Base-by-base conservation (phyloP, 2,888 invertebrate species). In the Bombylius major region DNA sequence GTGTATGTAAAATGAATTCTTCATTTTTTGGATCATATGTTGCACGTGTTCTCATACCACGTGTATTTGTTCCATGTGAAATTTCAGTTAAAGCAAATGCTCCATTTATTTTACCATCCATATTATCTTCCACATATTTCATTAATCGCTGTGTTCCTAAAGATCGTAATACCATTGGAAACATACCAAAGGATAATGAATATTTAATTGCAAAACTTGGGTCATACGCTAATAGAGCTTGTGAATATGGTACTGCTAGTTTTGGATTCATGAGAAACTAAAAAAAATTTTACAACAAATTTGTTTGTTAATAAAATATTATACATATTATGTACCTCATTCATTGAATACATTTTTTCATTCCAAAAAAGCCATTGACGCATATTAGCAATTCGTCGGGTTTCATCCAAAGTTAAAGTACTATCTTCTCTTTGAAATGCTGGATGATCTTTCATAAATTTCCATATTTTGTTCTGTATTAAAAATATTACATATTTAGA, bases 31-130 rank as follows among this genome's bases (percentile, higher is more conserved):
- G 79, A 66, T 89, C 82, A 70, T 86, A 95, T 0, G 84, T 89
- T 0, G 93, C 94, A 0, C 83, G 85, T 0, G 93, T 93, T 64
- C 86, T 79, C 86, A 95, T 88, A 5, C 85, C 86, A 66, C 86
- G 86, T 0, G 90, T 89, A 70, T 95, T 95, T 34, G 90, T 91
- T 0, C 95, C 95, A 69, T 96, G 95, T 0, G 87, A 82, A 9
- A 95, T 82, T 73, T 96, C 95, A 1, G 97, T 98, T 60, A 97
- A 75, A 1, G 91, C 89, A 71, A 95, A 84, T 66, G 90, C 89
- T 5, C 92, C 88, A 60, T 86, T 75, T 55, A 86, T 79, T 76
- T 87, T 82, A 69, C 86, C 81, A 64, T 82, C 81, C 76, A 63
- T 54, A 44, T 65, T 67, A 58, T 67, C 68, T 0, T 66, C 78